These are phyloP conservation scores for Myxocyprinus asiaticus DNA, from an alignment of 2,113 vertebrate species.

Conservation along the genomic window DNA sequence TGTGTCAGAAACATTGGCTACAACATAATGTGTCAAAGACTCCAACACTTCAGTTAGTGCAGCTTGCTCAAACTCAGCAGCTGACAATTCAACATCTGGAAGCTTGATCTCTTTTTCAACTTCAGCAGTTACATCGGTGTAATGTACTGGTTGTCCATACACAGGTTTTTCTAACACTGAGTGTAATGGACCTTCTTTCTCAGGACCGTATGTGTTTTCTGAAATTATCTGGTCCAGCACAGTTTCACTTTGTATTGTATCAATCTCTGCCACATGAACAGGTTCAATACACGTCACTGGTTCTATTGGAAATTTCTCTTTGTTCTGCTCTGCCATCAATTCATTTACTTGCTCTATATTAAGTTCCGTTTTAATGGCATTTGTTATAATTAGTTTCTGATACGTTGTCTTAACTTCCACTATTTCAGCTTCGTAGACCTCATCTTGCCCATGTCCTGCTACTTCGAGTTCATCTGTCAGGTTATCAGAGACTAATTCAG, in stretches of 20 bases:
- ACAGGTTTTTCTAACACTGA: constrained; percentile 41
- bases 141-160: constrained; percentile 12
- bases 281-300: constrained; percentile 43
- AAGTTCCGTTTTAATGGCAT: constrained; percentile 16
- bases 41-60: too few relatives aligned
- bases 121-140: constrained; percentile 32
- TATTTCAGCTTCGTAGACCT: constrained; percentile 48
- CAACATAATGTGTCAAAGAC: too few relatives aligned
- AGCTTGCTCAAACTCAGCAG: too few relatives aligned
- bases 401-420: not conserved
- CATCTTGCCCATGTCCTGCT: constrained; percentile 49
- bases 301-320: constrained; percentile 47
- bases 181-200: constrained; percentile 27
- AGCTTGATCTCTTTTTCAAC: constrained; percentile 46
- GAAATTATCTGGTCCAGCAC: constrained; percentile 29
- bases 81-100: constrained; percentile 31
- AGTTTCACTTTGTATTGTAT: constrained; percentile 21
- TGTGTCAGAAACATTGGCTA: too few relatives aligned
- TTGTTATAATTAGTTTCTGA: constrained; percentile 2
- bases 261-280: constrained; percentile 44
- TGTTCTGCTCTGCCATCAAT: constrained; percentile 35
- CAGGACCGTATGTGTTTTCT: constrained; percentile 35
- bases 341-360: constrained; percentile 32
- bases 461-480: constrained; percentile 37
- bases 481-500: constrained; percentile 54